Evolutionary conservation across 1,140 invertebrate species (phyloP), one percentile per base, ranked within the genome.

Genomic region (Acromyrmex echinatior): DNA sequence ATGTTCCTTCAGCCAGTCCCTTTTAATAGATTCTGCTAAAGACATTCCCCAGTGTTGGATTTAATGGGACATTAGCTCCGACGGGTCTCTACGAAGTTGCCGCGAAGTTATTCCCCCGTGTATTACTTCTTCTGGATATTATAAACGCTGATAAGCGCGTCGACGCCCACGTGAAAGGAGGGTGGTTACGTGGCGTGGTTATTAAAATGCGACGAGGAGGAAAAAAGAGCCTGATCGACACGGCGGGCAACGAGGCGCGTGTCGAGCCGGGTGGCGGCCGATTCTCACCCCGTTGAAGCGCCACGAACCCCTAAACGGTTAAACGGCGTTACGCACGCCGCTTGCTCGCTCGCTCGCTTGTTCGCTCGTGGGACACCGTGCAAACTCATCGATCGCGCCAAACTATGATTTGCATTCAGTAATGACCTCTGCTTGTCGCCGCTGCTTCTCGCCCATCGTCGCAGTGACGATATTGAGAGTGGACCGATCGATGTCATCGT

Each of bases 391-490:
- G 93, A 93, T 94, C 91, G 82, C 60, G 63, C 86, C 87, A 87
- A 91, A 82, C 84, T 76, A 80, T 90, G 87, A 94, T 94, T 94
- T 93, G 93, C 93, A 94, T 94, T 93, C 91, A 76, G 91, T 94
- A 94, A 94, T 93, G 93, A 93, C 90, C 88, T 0, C 87, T 63
- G 62, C 65, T 76, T 70, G 86, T 65, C 87, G 18, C 21, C 81
- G 80, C 63, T 81, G 70, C 39, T 88, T 53, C 86, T 71, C 86
- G 60, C 28, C 28, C 60, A 56, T 87, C 66, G 82, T 87, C 63
- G 82, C 25, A 79, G 51, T 71, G 82, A 88, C 79, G 81, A 89
- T 87, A 92, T 91, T 81, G 86, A 92, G 90, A 91, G 73, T 60
- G 74, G 16, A 70, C 39, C 73, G 87, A 87, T 87, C 88, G 63